A percentile compares a stretch with the other conserved stretches of the same genome.
phyloP scores from a whole-genome alignment of 2,888 invertebrate genomes.

The Ditylenchus weischeri region DNA sequence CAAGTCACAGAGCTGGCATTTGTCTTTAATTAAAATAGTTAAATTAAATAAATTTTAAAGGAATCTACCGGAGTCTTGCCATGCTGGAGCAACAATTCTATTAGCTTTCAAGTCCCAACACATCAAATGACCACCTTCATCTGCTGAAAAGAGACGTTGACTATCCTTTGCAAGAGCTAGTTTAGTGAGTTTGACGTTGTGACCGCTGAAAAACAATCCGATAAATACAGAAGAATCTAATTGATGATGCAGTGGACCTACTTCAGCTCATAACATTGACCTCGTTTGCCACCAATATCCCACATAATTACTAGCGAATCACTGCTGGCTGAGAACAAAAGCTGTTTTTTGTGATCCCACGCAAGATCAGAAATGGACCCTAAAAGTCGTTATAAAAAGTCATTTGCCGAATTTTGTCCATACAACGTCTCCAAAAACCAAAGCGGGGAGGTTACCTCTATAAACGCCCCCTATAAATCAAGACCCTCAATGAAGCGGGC shows the following conservation, averaged over 20 bases:
- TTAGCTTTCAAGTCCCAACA: constrained; percentile 88
- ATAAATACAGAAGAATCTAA: constrained; percentile 1
- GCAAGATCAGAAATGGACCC: constrained; percentile 79
- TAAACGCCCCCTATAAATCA: no score
- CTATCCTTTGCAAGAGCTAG: constrained; percentile 78
- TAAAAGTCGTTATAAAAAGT: constrained; percentile 15
- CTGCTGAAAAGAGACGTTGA: constrained; percentile 79
- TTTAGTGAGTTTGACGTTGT: constrained; percentile 77
- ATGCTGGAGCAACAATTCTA: constrained; percentile 78
- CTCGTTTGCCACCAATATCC: constrained; percentile 95
- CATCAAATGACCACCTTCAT: constrained; percentile 84
- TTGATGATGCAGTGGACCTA: constrained; percentile 13
- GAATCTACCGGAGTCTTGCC: constrained; percentile 76
- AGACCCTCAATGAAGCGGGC: no score
- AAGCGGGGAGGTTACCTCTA: no score
- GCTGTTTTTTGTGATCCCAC: constrained; percentile 85
- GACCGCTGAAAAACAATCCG: constrained; percentile 43
- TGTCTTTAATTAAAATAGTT: constrained; percentile 62
- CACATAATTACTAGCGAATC: constrained; percentile 93
- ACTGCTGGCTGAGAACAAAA: constrained; percentile 90
- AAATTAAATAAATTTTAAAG: no score
- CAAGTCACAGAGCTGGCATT: constrained; percentile 85
- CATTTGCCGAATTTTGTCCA: no score
- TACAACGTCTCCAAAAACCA: no score
- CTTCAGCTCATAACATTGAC: constrained; percentile 86